Evolutionary conservation across 2,797 vertebrate genomes (phyloP).

Genomic region (Momotus momota): DNA sequence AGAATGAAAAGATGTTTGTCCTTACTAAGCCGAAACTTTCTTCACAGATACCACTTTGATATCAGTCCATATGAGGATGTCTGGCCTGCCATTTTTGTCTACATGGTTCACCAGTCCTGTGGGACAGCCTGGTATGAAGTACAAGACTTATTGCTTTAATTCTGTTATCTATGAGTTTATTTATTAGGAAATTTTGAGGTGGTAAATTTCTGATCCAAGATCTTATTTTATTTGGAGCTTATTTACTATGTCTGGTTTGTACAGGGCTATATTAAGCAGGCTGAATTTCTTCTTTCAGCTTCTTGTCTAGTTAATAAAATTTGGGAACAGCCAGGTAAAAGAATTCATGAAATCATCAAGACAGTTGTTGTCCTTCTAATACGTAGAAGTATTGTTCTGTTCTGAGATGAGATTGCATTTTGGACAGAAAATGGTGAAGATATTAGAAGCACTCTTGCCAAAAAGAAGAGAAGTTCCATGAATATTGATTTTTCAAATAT

Average conservation of each 20-base stretch:
- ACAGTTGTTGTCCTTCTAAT: background rate
- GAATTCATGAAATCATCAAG: background rate
- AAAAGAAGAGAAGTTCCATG: background rate
- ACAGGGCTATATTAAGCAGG: background rate
- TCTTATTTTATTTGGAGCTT: background rate
- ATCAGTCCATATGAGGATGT: conserved; percentile 94
- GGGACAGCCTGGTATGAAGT: conserved; percentile 89
- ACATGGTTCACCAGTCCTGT: conserved; percentile 96
- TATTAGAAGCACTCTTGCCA: background rate
- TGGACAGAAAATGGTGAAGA: background rate
- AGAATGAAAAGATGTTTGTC: background rate
- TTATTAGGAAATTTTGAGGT: background rate
- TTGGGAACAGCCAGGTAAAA: background rate
- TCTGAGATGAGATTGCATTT: background rate
- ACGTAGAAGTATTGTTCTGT: background rate
- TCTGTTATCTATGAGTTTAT: background rate
- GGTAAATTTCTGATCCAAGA: background rate
- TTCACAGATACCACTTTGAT: conserved; percentile 95
- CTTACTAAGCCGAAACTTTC: background rate
- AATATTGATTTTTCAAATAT: background rate
- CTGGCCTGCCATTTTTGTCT: conserved; percentile 96
- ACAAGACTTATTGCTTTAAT: background rate
- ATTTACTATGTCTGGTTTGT: background rate
- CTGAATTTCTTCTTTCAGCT: background rate
- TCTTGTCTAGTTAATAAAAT: background rate